Percentiles rank a stretch among this genome's conserved stretches.
These are phyloP conservation scores for Lampropteryx suffumata DNA, from an alignment of 2,888 invertebrate genomes.

Conservation along the genomic window DNA sequence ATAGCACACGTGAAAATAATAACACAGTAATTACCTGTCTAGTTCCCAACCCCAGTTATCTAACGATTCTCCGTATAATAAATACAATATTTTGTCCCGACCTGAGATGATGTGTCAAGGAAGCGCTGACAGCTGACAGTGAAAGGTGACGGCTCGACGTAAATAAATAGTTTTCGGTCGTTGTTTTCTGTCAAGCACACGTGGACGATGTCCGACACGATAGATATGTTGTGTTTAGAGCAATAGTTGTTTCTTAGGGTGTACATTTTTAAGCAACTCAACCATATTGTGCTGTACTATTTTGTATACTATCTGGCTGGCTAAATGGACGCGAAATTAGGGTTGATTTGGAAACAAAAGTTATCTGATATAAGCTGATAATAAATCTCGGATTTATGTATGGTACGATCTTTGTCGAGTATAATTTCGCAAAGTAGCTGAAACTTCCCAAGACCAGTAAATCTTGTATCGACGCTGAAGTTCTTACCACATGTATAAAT, in stretches of 20 bases:
- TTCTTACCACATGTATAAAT: slow-evolving; percentile 26
- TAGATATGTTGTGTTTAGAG: slow-evolving; percentile 1
- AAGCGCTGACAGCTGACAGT: slow-evolving; percentile 26
- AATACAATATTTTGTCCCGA: slow-evolving; percentile 18
- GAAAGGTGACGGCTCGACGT: slow-evolving; percentile 23
- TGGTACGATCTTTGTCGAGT: too few species aligned
- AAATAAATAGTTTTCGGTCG: slow-evolving; percentile 28
- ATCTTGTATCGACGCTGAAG: slow-evolving; percentile 20
- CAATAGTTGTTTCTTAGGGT: background rate
- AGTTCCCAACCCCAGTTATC: background rate
- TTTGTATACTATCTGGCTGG: too few species aligned
- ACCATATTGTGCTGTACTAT: too few species aligned
- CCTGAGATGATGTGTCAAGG: slow-evolving; percentile 30
- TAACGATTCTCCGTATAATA: background rate
- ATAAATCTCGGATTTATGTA: too few species aligned
- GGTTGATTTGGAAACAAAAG: too few species aligned
- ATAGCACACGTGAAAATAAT: background rate
- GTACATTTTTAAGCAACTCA: too few species aligned
- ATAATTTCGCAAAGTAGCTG: background rate
- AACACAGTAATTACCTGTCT: slow-evolving; percentile 9
- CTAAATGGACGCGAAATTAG: too few species aligned
- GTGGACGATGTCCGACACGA: slow-evolving; percentile 12
- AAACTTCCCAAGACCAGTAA: slow-evolving; percentile 14
- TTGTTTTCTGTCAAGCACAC: slow-evolving; percentile 20
- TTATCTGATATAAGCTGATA: too few species aligned